Evolutionary conservation across 2,113 vertebrate species (phyloP).

Genomic region (Phylloscopus trochilus): DNA sequence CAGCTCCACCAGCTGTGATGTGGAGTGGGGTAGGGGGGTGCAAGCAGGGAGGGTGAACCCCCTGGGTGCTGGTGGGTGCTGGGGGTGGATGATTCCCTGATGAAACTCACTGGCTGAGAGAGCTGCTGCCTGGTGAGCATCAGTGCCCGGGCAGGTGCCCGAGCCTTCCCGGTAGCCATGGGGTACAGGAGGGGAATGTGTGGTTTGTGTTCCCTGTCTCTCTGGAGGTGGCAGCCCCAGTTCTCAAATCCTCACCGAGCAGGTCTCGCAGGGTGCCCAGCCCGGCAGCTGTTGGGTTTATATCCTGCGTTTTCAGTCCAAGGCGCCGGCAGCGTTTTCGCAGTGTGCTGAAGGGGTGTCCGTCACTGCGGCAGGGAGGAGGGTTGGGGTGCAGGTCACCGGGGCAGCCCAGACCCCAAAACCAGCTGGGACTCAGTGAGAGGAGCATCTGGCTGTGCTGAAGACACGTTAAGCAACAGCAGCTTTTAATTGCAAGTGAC

Average conservation of each 20-base stretch:
- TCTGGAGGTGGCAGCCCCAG: background rate
- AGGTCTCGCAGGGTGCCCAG: background rate
- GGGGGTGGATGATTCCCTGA: background rate
- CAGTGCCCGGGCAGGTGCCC: fast-evolving
- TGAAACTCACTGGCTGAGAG: background rate
- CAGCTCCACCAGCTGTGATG: background rate
- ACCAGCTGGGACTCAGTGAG: fast-evolving
- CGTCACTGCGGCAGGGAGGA: fast-evolving
- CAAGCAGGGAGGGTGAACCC: background rate
- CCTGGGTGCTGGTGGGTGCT: background rate
- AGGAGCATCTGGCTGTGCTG: background rate
- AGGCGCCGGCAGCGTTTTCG: fast-evolving
- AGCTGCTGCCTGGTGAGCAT: fast-evolving
- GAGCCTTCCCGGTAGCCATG: fast-evolving
- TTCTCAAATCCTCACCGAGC: background rate
- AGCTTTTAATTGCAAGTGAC: conserved; percentile 49
- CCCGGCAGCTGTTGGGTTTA: background rate
- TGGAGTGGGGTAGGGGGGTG: background rate
- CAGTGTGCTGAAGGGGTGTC: background rate
- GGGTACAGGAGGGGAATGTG: background rate
- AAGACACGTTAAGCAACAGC: background rate
- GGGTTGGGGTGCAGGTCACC: background rate
- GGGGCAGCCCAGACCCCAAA: background rate
- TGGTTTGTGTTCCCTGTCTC: background rate
- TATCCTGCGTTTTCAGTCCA: background rate